Evolutionary conservation across 2,797 vertebrate genomes (phyloP), one percentile per base, ranked within the genome.

Genomic region (Amblyopsis hoosieri): DNA sequence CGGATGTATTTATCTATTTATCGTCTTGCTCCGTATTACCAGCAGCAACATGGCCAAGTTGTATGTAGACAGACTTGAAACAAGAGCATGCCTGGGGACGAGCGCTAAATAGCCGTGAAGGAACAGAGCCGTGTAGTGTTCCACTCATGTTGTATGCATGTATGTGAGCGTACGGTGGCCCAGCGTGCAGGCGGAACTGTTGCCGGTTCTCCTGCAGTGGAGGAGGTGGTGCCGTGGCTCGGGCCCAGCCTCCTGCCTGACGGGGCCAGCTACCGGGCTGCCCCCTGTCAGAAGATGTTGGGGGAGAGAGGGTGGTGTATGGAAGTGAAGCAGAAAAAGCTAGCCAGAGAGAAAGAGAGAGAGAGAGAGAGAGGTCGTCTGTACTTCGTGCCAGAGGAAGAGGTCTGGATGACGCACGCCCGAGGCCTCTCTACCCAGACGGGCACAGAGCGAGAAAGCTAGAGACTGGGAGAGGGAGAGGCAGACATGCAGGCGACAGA

Each of bases 401-500:
- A 87, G 74, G 81, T 64, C 58, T 62, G 75, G 58, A 85, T 87
- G 86, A 88, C 80, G 78, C 83, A 84, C 86, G 77, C 75, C 66
- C 54, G 74, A 76, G 73, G 75, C 80, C 66, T 75, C 76, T 72
- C 60, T 70, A 80, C 83, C 66, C 71, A 83, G 78, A 80, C 67
- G 63, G 71, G 42, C 12, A 54, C 15, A 73, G 76, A 75, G 75
- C 84, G 80, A 77, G 73, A 83, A 78, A 77, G 69, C 74, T 75
- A 79, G 73, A 72, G 77, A 78, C 4, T 56, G 50, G 63, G 64
- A 76, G 83, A 84, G 84, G 78, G 75, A 82, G 85, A 90, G 80
- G 87, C 87, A 91, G 91, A 93, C 91, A 90, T 82, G 71, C 85
- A 90, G 91, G 89, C 91, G 87, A 89, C 90, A 91, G 88, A 83